A percentile compares a stretch with the other conserved stretches of the same genome.
Conservation (phyloP, 2,888 invertebrate genomes). For the Liodrosophila aerea region DNA sequence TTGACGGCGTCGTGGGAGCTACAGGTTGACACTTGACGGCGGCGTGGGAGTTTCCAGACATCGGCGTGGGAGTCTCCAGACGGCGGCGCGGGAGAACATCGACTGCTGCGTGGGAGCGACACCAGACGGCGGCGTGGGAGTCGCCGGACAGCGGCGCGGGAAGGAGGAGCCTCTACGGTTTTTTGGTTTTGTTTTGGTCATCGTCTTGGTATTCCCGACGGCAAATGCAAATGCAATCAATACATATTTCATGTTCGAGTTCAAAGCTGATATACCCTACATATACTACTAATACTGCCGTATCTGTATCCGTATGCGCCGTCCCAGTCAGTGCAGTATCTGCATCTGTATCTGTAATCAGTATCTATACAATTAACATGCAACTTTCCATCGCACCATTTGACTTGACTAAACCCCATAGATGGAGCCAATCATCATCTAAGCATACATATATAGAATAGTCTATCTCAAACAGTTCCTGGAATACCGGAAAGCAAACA, state of each 20-base stretch:
- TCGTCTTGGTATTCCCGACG: slow-evolving; percentile 60
- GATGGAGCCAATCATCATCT: slow-evolving; percentile 58
- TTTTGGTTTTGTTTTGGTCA: slow-evolving; percentile 38
- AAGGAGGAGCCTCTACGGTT: slow-evolving; percentile 39
- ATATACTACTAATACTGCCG: slow-evolving; percentile 29
- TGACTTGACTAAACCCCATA: slow-evolving; percentile 26
- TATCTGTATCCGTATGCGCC: slow-evolving; percentile 23
- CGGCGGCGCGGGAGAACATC: slow-evolving; percentile 45
- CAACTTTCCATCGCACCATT: slow-evolving; percentile 39
- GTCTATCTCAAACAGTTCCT: slow-evolving; percentile 48
- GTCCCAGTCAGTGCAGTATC: too few relatives aligned
- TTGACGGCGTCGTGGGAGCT: slow-evolving; percentile 33
- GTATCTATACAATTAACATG: slow-evolving; percentile 27
- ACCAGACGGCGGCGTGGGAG: slow-evolving; percentile 64
- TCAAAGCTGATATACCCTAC: slow-evolving; percentile 69
- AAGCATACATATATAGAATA: slow-evolving; percentile 26
- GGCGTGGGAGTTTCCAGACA: slow-evolving; percentile 54
- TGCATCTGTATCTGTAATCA: too few relatives aligned
- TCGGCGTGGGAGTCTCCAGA: slow-evolving; percentile 56
- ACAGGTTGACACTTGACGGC: slow-evolving; percentile 51
- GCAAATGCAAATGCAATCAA: slow-evolving; percentile 7
- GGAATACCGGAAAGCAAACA: slow-evolving; percentile 69
- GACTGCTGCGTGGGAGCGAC: slow-evolving; percentile 34
- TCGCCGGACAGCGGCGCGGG: slow-evolving; percentile 63
- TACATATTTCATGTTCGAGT: slow-evolving; percentile 31